Evolutionary conservation across 1,140 invertebrate genomes (phyloP), one percentile per base, ranked within the genome.

Genomic region (Drosophila yakuba): DNA sequence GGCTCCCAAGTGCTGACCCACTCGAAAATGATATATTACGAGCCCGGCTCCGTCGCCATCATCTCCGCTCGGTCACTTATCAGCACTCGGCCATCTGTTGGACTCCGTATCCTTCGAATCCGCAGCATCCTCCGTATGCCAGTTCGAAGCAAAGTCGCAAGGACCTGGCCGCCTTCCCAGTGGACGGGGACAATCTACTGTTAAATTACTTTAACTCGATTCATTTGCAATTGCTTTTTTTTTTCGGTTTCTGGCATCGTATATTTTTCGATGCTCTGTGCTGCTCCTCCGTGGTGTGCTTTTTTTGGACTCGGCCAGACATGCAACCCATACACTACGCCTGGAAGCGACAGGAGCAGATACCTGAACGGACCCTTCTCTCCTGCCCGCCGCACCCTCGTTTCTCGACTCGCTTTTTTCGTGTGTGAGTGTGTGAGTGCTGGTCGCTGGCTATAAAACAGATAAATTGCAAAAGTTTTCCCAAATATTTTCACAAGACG

Each of bases 401-500:
- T 2, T 0, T 8, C 2, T 32, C 32, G 32, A 8, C 32, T 32
- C 32, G 8, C 32, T 57, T 54, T 67, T 64, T 39, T 45, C 39
- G 44, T 52, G 47, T 67, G 43, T 38, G 32, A 20, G 44, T 52
- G 47, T 67, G 43, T 43, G 32, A 15, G 66, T 83, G 74, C 71
- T 82, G 64, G 74, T 88, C 71, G 83, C 75, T 89, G 80, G 84
- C 84, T 83, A 89, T 88, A 85, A 88, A 88, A 88, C 84, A 88
- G 84, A 88, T 88, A 88, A 88, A 88, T 88, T 88, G 84, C 84
- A 80, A 88, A 88, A 88, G 84, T 88, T 88, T 88, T 88, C 72
- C 84, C 78, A 88, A 88, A 88, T 88, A 88, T 88, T 88, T 88
- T 88, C 84, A 89, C 84, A 89, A 88, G 84, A 84, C 79, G 75